These are phyloP conservation scores for Hetaerina titia DNA, from an alignment of 2,888 invertebrate species.

Conservation along the genomic window DNA sequence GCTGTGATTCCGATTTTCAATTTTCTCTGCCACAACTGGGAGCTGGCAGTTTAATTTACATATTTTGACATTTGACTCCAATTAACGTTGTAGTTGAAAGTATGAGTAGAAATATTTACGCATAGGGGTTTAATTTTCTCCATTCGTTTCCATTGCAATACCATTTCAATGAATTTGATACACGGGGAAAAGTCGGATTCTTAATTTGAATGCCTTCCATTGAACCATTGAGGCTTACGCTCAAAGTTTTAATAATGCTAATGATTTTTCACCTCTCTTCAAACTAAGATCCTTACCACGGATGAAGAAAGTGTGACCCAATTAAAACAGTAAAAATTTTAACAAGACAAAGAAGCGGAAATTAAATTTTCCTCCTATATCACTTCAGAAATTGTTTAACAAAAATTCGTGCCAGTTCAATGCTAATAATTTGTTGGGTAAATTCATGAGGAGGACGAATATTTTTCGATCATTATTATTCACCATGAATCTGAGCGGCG, in stretches of 20 bases:
- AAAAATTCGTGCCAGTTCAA: too few relatives aligned
- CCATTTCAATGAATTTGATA: background rate
- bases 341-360: too few relatives aligned
- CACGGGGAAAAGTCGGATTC: background rate
- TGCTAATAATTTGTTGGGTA: too few relatives aligned
- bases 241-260: background rate
- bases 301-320: too few relatives aligned
- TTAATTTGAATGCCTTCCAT: too few relatives aligned
- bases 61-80: background rate
- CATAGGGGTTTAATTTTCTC: background rate
- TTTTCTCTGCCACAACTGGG: background rate
- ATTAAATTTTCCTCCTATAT: too few relatives aligned
- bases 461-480: too few relatives aligned
- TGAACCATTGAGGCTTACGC: too few relatives aligned
- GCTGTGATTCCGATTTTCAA: background rate
- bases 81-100: background rate
- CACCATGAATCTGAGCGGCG: too few relatives aligned
- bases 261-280: background rate
- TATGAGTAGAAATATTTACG: background rate
- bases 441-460: too few relatives aligned
- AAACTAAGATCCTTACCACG: background rate
- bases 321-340: too few relatives aligned
- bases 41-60: background rate
- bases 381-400: too few relatives aligned
- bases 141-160: background rate